phyloP scores from a whole-genome alignment of 2,113 vertebrate species.

The Muscicapa adusta region DNA sequence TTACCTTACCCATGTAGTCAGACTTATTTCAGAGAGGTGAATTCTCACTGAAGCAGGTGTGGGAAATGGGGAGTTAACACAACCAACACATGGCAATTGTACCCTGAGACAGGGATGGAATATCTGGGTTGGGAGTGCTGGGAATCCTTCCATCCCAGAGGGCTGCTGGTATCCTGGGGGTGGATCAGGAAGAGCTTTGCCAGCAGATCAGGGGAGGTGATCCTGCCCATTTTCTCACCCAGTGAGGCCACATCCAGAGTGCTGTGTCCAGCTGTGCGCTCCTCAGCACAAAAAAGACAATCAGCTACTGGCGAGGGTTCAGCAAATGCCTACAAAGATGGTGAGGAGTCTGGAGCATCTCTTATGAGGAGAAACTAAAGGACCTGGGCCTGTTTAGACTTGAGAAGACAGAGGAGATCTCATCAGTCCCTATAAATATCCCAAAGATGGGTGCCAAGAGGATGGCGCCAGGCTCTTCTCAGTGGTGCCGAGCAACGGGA shows the following conservation, averaged over 20 bases:
- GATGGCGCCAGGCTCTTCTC: not conserved
- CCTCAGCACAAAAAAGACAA: not conserved
- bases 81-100: not conserved
- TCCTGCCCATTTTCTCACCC: not conserved
- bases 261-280: not conserved
- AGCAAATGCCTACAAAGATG: not conserved
- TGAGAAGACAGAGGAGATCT: not conserved
- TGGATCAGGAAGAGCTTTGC: not conserved
- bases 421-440: not conserved
- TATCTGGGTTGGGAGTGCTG: not conserved
- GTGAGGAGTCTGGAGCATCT: not conserved
- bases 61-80: not conserved
- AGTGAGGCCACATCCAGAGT: not conserved
- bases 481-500: not conserved
- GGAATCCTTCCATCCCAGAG: not conserved
- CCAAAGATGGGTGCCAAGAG: not conserved
- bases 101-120: fast-evolving
- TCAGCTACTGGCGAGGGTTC: not conserved
- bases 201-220: not conserved
- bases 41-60: not conserved
- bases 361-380: too few relatives aligned
- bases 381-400: not conserved
- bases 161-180: not conserved
- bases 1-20: not conserved
- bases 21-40: not conserved